A percentile compares a stretch with the other conserved stretches of the same genome.
Conservation (phyloP, 2,113 vertebrate species). For the Pampusana beccarii region DNA sequence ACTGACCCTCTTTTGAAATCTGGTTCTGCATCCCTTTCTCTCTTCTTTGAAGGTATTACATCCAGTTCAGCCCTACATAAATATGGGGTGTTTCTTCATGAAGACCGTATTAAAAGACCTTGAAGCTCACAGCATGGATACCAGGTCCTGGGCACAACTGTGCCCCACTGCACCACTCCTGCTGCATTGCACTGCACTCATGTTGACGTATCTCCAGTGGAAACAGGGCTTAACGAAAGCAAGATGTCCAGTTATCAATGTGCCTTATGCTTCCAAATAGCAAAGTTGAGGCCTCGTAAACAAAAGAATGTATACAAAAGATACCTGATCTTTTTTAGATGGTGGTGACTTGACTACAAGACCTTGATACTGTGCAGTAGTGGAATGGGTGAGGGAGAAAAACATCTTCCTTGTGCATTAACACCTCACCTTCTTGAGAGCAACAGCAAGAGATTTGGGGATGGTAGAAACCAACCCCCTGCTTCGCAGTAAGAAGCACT, state of each 20-base stretch:
- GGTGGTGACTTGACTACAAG: background rate
- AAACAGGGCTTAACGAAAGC: background rate
- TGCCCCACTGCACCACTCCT: background rate
- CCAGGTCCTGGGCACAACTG: background rate
- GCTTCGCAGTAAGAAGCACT: background rate
- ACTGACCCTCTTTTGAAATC: background rate
- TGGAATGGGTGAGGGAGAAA: background rate
- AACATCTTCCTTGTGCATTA: background rate
- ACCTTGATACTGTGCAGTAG: background rate
- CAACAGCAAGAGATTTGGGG: background rate
- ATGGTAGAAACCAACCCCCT: background rate
- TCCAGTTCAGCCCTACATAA: background rate
- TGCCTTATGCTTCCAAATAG: background rate
- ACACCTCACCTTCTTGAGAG: background rate
- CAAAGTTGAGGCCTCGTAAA: background rate
- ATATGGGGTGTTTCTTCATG: background rate
- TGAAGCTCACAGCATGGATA: background rate
- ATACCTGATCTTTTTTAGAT: background rate
- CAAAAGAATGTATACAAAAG: background rate
- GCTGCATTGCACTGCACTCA: background rate
- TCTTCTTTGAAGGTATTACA: background rate
- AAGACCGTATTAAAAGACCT: accelerated
- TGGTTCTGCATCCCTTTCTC: background rate
- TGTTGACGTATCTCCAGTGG: background rate
- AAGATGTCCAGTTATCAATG: background rate